phyloP scores from a whole-genome alignment of 2,888 invertebrate species.

The Netelia inedita region DNA sequence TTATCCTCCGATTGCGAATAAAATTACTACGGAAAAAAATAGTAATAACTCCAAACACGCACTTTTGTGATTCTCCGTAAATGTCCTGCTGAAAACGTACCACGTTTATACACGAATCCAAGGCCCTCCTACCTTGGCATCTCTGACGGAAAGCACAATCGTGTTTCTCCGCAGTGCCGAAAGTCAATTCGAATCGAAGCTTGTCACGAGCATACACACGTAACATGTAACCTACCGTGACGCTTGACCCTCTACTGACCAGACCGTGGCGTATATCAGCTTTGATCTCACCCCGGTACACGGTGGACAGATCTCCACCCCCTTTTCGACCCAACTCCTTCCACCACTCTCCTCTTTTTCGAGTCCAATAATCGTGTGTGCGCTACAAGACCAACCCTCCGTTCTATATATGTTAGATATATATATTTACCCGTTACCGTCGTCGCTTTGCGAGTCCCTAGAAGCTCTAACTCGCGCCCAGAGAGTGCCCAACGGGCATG shows the following conservation, averaged over 20 bases:
- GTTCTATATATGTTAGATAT: not conserved
- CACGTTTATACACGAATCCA: not conserved
- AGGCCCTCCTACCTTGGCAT: not conserved
- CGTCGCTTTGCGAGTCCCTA: slow-evolving; percentile 53
- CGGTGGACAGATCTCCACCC: slow-evolving; percentile 11
- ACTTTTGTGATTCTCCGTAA: slow-evolving; percentile 1
- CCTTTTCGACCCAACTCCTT: not conserved
- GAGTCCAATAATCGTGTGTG: slow-evolving; percentile 54
- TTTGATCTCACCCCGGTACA: slow-evolving; percentile 55
- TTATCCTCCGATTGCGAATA: too few relatives aligned
- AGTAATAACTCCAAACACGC: slow-evolving; percentile 22
- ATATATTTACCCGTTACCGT: not conserved
- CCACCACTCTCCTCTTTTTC: slow-evolving; percentile 23
- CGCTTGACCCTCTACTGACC: slow-evolving; percentile 41
- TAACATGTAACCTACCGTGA: slow-evolving; percentile 35
- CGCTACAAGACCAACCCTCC: not conserved
- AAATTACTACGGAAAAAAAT: not conserved
- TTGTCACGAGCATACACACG: slow-evolving; percentile 43
- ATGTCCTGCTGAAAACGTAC: not conserved
- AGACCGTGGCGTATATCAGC: slow-evolving; percentile 30
- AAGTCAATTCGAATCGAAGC: slow-evolving; percentile 57
- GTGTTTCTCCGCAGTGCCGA: slow-evolving; percentile 20
- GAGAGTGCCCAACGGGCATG: slow-evolving; percentile 54
- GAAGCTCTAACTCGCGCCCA: slow-evolving; percentile 35
- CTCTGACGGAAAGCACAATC: slow-evolving; percentile 37